Evolutionary conservation across 2,797 vertebrate species (phyloP), one percentile per base, ranked within the genome.

Genomic region (Dallia pectoralis): DNA sequence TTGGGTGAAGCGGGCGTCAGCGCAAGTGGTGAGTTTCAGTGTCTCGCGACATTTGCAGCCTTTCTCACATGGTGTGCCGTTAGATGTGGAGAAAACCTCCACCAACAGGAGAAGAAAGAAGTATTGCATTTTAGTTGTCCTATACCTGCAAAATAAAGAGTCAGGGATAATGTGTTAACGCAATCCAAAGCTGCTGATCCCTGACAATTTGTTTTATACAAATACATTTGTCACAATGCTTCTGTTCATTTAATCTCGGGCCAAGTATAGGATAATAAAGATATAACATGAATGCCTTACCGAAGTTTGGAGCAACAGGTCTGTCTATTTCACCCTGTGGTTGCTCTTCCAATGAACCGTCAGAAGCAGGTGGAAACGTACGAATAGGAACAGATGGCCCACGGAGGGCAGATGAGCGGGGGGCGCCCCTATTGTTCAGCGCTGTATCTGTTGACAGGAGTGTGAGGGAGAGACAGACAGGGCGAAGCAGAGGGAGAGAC

Each of bases 21-120:
- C 88, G 75, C 95, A 96, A 82, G 93, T 89, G 74, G 92, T 86
- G 81, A 91, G 88, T 74, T 77, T 91, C 32, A 92, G 84, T 3
- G 89, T 91, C 7, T 85, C 80, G 15, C 74, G 79, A 74, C 93
- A 95, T 40, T 84, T 75, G 2, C 94, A 95, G 70, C 82, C 81
- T 8, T 0, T 67, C 40, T 87, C 80, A 11, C 89, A 90, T 33
- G 14, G n/a, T 33, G 67, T 72, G 74, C 74, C 56, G 77, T 65
- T 64, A 9, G 77, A 84, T 63, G 81, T 72, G 53, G 70, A 77
- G 72, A 75, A 74, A 0, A 56, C 68, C 69, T 74, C 74, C 48
- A 77, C 4, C 68, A 90, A 68, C 19, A 68, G 62, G n/a, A 91
- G 69, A 74, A 87, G 30, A 3, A 89, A 25, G 67, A 84, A 62